Evolutionary conservation across 2,888 invertebrate genomes (phyloP), one percentile per base, ranked within the genome.

Genomic region (Neoaliturus tenellus): DNA sequence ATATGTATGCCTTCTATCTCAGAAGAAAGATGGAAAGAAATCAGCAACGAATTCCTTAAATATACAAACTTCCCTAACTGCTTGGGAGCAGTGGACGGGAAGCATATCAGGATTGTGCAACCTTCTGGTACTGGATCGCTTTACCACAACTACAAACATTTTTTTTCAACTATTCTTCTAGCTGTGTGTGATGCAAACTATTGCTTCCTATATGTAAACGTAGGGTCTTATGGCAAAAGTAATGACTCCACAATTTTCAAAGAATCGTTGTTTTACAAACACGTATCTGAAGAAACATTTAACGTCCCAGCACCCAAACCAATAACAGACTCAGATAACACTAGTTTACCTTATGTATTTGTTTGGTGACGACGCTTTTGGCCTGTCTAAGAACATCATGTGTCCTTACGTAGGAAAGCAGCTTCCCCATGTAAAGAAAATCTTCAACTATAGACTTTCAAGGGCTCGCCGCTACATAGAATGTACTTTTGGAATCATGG

Each of bases 51-150:
- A 75, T 84, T 84, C 78, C 28, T 81, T n/a, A 51, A 33, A 75
- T 25, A 73, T 23, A 82, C 82, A 14, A 82, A 84, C 75, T 82
- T 84, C 35, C 69, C 82, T 17, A 33, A 78, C 35, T 82, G 78
- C 48, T 17, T 84, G 23, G 67, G 75, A 28, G 78, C 82, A 23
- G 67, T 84, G 5, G 84, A 82, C 62, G 78, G 84, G 17, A 78
- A 84, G 31, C 80, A 84, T n/a, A 67, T 84, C 1, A 41, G 67
- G 41, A 82, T 82, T 35, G 67, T 84, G 41, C 81, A 84, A 58
- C 84, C 82, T 0, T 14, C 25, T 23, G 48, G 28, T 8, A 75
- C 44, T n/a, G 78, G 82, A n/a, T 84, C 78, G 0, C 48, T 84
- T 75, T 82, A 78, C 44, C 33, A 35, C 48, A 84, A 84, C 58